These are phyloP conservation scores for Oxyscelio sp. DNA, from an alignment of 2,888 invertebrate genomes.

Conservation along the genomic window DNA sequence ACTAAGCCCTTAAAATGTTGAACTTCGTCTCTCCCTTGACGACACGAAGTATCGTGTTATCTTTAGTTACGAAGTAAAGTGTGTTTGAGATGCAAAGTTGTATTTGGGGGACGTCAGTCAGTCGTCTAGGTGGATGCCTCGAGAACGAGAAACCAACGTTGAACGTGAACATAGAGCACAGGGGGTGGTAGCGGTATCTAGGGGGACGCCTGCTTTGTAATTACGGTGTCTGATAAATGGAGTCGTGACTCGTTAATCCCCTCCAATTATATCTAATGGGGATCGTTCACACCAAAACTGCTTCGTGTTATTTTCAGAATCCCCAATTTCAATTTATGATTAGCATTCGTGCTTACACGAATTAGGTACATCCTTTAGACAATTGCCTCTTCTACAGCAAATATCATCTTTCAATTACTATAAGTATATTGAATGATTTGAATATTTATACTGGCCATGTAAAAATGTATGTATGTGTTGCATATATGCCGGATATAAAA, in stretches of 20 bases:
- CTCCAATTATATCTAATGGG: conserved; percentile 87
- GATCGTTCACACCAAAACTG: conserved; percentile 82
- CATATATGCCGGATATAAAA: no score
- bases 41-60: conserved; percentile 86
- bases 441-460: no score
- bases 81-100: conserved; percentile 85
- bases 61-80: conserved; percentile 85
- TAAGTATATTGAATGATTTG: no score
- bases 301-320: conserved; percentile 80
- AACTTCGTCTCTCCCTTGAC: conserved; percentile 78
- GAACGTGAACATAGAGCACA: conserved; percentile 70
- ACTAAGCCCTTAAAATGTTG: conserved; percentile 52
- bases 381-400: conserved; percentile 22
- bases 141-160: conserved; percentile 76
- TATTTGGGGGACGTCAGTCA: conserved; percentile 87
- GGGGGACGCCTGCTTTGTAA: conserved; percentile 85
- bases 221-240: conserved; percentile 88
- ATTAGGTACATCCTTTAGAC: conserved; percentile 64
- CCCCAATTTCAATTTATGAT: conserved; percentile 77
- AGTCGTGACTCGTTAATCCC: conserved; percentile 88
- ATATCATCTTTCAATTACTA: no score
- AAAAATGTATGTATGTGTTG: no score
- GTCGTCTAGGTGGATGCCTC: conserved; percentile 80
- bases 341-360: conserved; percentile 63
- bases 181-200: conserved; percentile 71